Percentiles rank a stretch among this genome's conserved stretches.
phyloP scores from a whole-genome alignment of 1,140 invertebrate genomes.

The Pogonus chalceus region DNA sequence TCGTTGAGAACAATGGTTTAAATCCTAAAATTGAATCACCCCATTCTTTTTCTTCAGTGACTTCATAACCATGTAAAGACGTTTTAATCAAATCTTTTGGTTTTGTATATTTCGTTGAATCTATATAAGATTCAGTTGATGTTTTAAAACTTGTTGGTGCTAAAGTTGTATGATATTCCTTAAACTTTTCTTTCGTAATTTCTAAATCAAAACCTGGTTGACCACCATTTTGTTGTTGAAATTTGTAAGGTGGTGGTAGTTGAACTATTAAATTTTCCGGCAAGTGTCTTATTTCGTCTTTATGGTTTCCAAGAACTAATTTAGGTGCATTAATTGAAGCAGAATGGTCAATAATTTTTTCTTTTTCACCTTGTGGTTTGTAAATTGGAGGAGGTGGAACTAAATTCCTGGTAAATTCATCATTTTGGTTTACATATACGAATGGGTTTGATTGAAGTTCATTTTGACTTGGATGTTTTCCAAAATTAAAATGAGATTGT shows the following conservation, averaged over 20 bases:
- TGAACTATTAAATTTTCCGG: background rate
- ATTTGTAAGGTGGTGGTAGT: background rate
- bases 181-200: conserved; percentile 9
- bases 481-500: background rate
- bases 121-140: background rate
- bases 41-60: conserved; percentile 3
- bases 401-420: background rate
- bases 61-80: background rate
- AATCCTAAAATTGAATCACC: background rate
- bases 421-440: background rate
- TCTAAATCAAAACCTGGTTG: background rate
- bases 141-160: background rate
- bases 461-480: background rate
- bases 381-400: background rate
- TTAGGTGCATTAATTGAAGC: background rate
- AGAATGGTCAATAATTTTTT: background rate
- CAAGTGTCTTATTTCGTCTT: background rate
- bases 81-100: background rate
- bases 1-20: background rate
- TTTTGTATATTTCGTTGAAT: background rate
- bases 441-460: background rate
- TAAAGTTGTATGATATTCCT: background rate
- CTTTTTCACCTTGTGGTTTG: background rate
- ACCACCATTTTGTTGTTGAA: background rate
- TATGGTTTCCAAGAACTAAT: background rate